Base-by-base conservation (phyloP, 2,113 vertebrate genomes). In the Epinephelus lanceolatus region DNA sequence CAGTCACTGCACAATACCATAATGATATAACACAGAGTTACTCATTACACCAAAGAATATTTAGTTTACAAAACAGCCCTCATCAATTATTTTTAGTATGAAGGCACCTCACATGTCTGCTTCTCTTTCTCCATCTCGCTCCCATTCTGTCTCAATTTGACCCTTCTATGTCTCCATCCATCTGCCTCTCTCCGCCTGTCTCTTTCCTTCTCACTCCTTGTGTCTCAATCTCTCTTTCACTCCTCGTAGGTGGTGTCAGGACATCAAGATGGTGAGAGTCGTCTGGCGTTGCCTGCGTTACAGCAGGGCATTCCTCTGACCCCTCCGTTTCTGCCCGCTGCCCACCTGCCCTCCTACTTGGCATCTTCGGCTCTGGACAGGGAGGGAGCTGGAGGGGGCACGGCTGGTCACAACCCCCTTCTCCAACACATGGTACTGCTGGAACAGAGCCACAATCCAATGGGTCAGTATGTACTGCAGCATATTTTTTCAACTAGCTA, bases 371-470 rank as follows among this genome's bases (percentile, higher is more conserved):
- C 96, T 1, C 91, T 98, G 93, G 97, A 98, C 84, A 96, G 98
- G 0, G 94, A 96, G 25, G 96, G 95, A 47, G 91, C 93, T 0
- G 93, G 95, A n/a, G 90, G 93, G 71, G 85, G 81, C 66, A 62
- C 92, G 2, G 77, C 79, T 25, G 83, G 83, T 69, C 98, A 98
- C 88, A 97, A 92, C 94, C 95, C 98, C 27, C 97, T 99, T 1
- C 96, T 99, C 71, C 98, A 98, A 89, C 98, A 99, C 94, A 97
- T 99, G 97, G 97, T 97, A 53, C 88, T 99, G 18, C 93, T 99
- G 95, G 98, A 99, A 87, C 97, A 97, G 92, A 95, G 96, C 53
- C 98, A 98, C 93, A 96, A 95, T 0, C 93, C 97, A 71, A 94
- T 99, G 30, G 97, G 93, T 94, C 71, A 86, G 93, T 88, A 30